A percentile compares a stretch with the other conserved stretches of the same genome.
These are phyloP conservation scores for Pseudopleuronectes americanus DNA, from an alignment of 2,797 vertebrate species.

Conservation along the genomic window DNA sequence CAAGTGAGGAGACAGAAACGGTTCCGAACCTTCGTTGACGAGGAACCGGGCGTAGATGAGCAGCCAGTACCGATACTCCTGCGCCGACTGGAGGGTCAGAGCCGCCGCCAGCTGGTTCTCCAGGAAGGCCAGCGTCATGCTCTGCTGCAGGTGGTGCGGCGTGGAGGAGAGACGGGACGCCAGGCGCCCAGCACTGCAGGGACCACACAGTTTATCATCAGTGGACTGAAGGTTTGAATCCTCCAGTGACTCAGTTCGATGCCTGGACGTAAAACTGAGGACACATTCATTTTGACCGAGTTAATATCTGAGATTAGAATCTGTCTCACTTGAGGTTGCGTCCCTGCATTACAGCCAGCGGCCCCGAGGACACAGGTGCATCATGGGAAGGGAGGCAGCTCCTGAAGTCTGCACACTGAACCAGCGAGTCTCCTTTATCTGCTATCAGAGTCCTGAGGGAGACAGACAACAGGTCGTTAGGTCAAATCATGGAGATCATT, in stretches of 20 bases:
- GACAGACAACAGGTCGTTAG: not conserved
- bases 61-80: constrained; percentile 96
- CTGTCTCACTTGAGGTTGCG: constrained; percentile 89
- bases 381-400: constrained; percentile 92
- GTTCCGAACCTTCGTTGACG: constrained; percentile 93
- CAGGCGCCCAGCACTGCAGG: constrained; percentile 90
- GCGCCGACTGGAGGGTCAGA: constrained; percentile 89
- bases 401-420: constrained; percentile 96
- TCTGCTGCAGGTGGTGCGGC: constrained; percentile 94
- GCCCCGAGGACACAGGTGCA: constrained; percentile 90
- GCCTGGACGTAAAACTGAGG: no score
- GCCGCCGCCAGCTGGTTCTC: constrained; percentile 95
- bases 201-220: not conserved
- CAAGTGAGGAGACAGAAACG: fast-evolving
- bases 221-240: no score
- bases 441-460: constrained; percentile 92
- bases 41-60: constrained; percentile 97
- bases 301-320: not conserved
- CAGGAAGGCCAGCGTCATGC: constrained; percentile 94
- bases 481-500: no score
- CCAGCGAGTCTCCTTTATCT: constrained; percentile 93
- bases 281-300: no score
- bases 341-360: constrained; percentile 94
- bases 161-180: constrained; percentile 94
- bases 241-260: no score